Conservation (phyloP, 2,797 vertebrate species). For the Acanthiza pusilla region DNA sequence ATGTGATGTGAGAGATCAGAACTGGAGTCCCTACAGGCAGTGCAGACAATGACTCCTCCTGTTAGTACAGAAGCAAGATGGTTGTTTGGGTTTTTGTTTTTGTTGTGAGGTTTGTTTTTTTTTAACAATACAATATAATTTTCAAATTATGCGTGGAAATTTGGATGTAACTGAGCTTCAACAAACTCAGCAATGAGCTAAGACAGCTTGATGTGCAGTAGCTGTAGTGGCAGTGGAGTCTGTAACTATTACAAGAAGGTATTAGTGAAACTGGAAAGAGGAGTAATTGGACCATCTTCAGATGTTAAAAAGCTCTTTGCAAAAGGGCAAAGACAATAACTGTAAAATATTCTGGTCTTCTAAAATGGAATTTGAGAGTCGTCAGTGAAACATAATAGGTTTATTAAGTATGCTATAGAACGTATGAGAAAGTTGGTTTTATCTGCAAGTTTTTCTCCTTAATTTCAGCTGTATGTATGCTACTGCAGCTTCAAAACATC, state of each 20-base stretch:
- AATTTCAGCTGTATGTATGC: constrained; percentile 71
- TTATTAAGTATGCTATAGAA: constrained; percentile 62
- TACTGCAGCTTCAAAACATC: constrained; percentile 71
- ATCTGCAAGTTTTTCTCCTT: constrained; percentile 62
- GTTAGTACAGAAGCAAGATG: not conserved
- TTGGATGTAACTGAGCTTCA: constrained; percentile 5
- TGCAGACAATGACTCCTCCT: not conserved
- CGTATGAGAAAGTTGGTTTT: constrained; percentile 23
- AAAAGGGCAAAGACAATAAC: constrained; percentile 13
- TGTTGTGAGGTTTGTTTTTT: not conserved
- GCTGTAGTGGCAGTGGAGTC: not conserved
- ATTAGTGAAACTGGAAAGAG: not conserved
- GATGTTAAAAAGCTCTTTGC: not conserved
- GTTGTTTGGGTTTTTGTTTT: not conserved
- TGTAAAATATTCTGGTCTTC: constrained; percentile 24
- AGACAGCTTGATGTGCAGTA: not conserved
- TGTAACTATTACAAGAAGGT: not conserved
- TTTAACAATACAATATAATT: not conserved
- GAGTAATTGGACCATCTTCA: not conserved
- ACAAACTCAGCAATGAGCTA: constrained; percentile 20
- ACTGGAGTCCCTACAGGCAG: not conserved
- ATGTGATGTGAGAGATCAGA: not conserved
- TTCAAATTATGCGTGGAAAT: constrained; percentile 18
- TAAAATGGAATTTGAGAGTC: constrained; percentile 24
- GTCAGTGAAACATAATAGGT: constrained; percentile 21